Evolutionary conservation across 2,888 invertebrate species (phyloP).

Genomic region (Luperina testacea): DNA sequence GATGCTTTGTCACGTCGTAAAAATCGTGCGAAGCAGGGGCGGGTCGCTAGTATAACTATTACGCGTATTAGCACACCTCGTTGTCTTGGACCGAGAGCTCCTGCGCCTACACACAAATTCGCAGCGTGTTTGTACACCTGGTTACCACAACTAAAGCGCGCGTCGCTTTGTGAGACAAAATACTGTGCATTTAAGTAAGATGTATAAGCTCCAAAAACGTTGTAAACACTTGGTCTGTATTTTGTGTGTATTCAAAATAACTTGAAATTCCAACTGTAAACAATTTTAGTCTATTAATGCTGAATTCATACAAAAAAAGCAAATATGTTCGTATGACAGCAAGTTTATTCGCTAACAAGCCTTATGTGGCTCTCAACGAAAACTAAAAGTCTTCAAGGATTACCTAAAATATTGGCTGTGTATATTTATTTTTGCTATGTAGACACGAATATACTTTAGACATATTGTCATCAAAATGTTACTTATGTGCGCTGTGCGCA

Average conservation of each 20-base stretch:
- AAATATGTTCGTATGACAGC: conserved; percentile 16
- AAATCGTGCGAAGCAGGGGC: too few relatives aligned
- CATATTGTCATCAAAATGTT: conserved; percentile 24
- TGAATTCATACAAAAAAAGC: conserved; percentile 14
- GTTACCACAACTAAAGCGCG: too few relatives aligned
- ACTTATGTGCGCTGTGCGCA: conserved; percentile 9
- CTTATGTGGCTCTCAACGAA: conserved; percentile 36
- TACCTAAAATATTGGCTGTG: conserved; percentile 53
- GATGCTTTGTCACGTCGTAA: too few relatives aligned
- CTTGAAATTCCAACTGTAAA: background rate
- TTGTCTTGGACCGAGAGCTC: too few relatives aligned
- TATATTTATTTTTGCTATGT: conserved; percentile 58
- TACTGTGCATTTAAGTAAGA: background rate
- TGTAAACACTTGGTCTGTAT: background rate
- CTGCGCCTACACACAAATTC: too few relatives aligned
- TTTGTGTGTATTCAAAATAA: background rate
- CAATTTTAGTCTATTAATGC: background rate
- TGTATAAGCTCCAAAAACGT: background rate
- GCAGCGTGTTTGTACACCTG: too few relatives aligned
- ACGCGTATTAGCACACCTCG: too few relatives aligned
- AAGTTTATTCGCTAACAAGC: conserved; percentile 39
- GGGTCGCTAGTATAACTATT: too few relatives aligned
- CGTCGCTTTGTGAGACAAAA: too few relatives aligned
- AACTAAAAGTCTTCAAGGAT: conserved; percentile 57
- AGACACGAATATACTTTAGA: conserved; percentile 44